Evolutionary conservation across 2,113 vertebrate species (phyloP).

Genomic region (Corynorhinus townsendii): DNA sequence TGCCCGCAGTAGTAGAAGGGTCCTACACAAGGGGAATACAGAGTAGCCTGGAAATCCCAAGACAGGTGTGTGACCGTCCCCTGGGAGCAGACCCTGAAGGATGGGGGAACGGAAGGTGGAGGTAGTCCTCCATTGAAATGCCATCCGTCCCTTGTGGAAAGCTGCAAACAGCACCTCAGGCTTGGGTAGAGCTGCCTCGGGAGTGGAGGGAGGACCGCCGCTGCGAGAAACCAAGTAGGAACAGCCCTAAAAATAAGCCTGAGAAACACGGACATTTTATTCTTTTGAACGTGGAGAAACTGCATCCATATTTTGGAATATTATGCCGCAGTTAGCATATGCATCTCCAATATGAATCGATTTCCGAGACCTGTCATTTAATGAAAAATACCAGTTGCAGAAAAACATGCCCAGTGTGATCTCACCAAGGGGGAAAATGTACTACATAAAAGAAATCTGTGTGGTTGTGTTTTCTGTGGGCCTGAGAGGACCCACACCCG

Average conservation of each 20-base stretch:
- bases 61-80: background rate
- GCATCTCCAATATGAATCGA: background rate
- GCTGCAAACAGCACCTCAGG: background rate
- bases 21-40: accelerated
- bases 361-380: background rate
- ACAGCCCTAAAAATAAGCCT: background rate
- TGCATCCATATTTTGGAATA: background rate
- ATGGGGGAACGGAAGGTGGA: background rate
- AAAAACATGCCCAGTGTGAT: background rate
- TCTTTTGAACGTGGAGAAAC: background rate
- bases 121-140: accelerated
- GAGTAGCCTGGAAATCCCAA: background rate
- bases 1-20: background rate
- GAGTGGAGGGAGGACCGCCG: background rate
- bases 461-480: background rate
- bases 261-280: background rate
- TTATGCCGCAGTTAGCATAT: background rate
- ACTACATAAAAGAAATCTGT: no score
- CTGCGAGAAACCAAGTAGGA: background rate
- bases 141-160: background rate
- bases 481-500: background rate
- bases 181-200: background rate
- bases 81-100: background rate
- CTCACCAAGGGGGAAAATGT: background rate
- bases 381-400: background rate